These are phyloP conservation scores for Chorisops tibialis DNA, from an alignment of 2,888 invertebrate genomes.

Conservation along the genomic window DNA sequence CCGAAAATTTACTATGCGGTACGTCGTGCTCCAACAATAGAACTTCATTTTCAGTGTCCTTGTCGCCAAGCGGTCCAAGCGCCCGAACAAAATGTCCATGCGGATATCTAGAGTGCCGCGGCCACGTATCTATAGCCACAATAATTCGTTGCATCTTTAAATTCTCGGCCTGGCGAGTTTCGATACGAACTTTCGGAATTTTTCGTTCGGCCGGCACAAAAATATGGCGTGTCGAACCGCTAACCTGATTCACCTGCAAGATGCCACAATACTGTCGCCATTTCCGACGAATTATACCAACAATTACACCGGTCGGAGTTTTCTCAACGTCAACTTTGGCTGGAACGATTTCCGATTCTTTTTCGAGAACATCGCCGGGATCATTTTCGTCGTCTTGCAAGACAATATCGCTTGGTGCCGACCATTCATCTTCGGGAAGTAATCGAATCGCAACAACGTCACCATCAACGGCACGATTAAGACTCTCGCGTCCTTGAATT, in stretches of 20 bases:
- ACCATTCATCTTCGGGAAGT: constrained; percentile 86
- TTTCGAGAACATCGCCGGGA: constrained; percentile 65
- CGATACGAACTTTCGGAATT: constrained; percentile 92
- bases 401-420: constrained; percentile 81
- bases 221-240: constrained; percentile 71
- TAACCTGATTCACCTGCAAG: constrained; percentile 71
- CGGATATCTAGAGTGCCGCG: constrained; percentile 86
- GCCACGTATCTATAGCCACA: constrained; percentile 96
- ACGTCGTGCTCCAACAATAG: constrained; percentile 94
- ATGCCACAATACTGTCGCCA: constrained; percentile 99
- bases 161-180: constrained; percentile 84
- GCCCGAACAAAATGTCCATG: constrained; percentile 94
- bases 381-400: constrained; percentile 71
- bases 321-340: constrained; percentile 50
- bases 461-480: constrained; percentile 93
- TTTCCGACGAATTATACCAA: constrained; percentile 94
- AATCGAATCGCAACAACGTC: constrained; percentile 90
- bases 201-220: constrained; percentile 93
- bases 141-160: constrained; percentile 83
- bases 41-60: constrained; percentile 95
- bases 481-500: constrained; percentile 77
- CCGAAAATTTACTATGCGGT: constrained; percentile 92
- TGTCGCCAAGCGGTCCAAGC: constrained; percentile 88
- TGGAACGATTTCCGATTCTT: constrained; percentile 57
- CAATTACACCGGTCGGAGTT: constrained; percentile 71